Evolutionary conservation across 2,113 vertebrate genomes (phyloP), one percentile per base, ranked within the genome.

Genomic region (Motacilla tschutschensis): DNA sequence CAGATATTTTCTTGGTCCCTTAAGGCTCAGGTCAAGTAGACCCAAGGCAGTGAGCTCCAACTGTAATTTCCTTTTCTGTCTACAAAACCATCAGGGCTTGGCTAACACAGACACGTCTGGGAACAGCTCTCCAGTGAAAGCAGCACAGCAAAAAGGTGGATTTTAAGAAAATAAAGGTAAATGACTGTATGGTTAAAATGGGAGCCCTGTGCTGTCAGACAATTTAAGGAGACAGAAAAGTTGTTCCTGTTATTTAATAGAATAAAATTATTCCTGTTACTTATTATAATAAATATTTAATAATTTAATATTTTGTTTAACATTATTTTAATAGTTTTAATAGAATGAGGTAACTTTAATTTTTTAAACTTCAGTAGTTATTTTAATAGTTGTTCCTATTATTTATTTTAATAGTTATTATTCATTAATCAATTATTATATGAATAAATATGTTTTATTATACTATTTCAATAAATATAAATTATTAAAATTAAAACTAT

Each of bases 161-260:
- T 40, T 65, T 70, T 13, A 58, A 36, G 17, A 59, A 73, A 55
- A 3, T 4, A 3, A 77, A 76, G 7, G 22, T 48, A 72, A 81
- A 60, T 79, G 54, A 57, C 5, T 2, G 0, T 2, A 9, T 0
- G 2, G 35, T 40, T 19, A 43, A 20, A 35, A 33, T 0, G 29
- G 41, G 25, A 81, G 10, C 33, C 31, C 22, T 41, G 1, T 3
- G 14, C 7, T 75, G 62, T n/a, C 33, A 48, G 17, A 43, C 7
- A n/a, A 13, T 44, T 70, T 33, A 29, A 62, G 57, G 60, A 71
- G 22, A 57, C 28, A 40, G 7, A 65, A 43, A 79, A 26, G 17
- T 43, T 73, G 6, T 46, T 74, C 26, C 65, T 74, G 33, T 22
- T 54, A 14, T 54, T 54, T 21, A n/a, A n/a, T n/a, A n/a, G 20